These are phyloP conservation scores for Danio albolineatus DNA, from an alignment of 2,797 vertebrate genomes.

Conservation along the genomic window DNA sequence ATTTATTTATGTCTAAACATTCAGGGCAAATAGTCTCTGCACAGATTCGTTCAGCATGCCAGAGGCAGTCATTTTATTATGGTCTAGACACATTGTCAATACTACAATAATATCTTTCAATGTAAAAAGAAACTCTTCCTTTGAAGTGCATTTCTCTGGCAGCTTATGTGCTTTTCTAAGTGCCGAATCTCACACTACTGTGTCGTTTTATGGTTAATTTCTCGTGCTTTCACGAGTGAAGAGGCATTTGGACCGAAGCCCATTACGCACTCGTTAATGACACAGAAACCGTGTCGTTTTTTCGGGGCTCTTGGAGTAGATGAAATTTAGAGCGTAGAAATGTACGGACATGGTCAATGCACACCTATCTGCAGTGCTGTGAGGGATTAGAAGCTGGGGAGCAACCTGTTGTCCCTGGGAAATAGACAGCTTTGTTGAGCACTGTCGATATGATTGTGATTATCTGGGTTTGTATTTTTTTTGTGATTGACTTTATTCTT, in stretches of 20 bases:
- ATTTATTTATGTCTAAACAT: background rate
- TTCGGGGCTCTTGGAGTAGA: conserved; percentile 49
- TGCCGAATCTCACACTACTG: conserved; percentile 37
- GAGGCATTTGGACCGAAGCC: conserved; percentile 66
- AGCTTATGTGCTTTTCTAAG: conserved; percentile 19
- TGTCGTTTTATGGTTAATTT: conserved; percentile 54
- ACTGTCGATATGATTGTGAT: background rate
- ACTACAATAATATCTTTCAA: background rate
- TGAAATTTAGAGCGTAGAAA: conserved; percentile 41
- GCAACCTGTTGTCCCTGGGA: conserved; percentile 76
- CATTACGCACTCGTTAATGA: conserved; percentile 68
- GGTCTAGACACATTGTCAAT: conserved; percentile 10
- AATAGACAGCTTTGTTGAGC: conserved; percentile 11
- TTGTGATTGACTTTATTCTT: background rate
- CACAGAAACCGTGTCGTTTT: conserved; percentile 59
- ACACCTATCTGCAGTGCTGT: conserved; percentile 29
- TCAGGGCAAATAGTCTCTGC: background rate
- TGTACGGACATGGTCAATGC: conserved; percentile 20
- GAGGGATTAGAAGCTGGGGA: conserved; percentile 44
- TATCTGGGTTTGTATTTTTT: background rate
- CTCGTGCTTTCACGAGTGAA: conserved; percentile 45
- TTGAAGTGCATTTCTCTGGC: conserved; percentile 20
- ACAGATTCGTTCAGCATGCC: background rate
- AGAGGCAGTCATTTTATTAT: conserved; percentile 9
- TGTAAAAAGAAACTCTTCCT: conserved; percentile 12